phyloP scores from a whole-genome alignment of 2,888 invertebrate species.

The Hypena proboscidalis region DNA sequence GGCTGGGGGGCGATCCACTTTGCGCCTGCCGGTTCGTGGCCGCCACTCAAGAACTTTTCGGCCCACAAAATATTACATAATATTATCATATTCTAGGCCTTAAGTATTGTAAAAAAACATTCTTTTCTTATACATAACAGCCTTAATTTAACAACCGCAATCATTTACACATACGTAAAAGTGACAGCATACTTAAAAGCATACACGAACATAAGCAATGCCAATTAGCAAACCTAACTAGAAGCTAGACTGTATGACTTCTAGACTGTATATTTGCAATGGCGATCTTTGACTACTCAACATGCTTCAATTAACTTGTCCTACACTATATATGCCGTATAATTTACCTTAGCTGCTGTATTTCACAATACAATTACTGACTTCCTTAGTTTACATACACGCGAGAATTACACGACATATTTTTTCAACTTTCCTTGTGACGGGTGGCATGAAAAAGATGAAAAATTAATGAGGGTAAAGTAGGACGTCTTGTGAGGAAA shows the following conservation, averaged over 20 bases:
- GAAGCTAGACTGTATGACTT: neutral
- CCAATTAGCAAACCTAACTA: too few species aligned
- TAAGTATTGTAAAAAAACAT: too few species aligned
- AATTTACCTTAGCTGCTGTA: neutral
- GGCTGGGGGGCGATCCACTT: too few species aligned
- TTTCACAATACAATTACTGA: constrained; percentile 13
- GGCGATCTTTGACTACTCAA: neutral
- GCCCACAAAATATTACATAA: too few species aligned
- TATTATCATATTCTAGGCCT: too few species aligned
- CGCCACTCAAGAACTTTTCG: too few species aligned
- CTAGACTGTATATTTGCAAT: neutral
- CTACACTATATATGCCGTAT: neutral
- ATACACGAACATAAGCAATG: too few species aligned
- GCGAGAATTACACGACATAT: constrained; percentile 25
- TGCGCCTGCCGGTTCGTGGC: too few species aligned
- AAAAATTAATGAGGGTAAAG: constrained; percentile 67
- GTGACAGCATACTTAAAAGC: too few species aligned
- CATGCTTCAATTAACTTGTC: neutral
- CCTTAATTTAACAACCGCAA: too few species aligned
- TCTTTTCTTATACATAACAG: too few species aligned
- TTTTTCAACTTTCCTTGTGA: constrained; percentile 47
- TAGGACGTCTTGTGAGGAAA: constrained; percentile 54
- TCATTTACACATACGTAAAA: too few species aligned
- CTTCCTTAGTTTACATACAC: constrained; percentile 27
- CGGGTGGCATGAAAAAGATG: constrained; percentile 59